Base-by-base conservation (phyloP, 2,113 vertebrate genomes). In the Pogonocichla stellata region DNA sequence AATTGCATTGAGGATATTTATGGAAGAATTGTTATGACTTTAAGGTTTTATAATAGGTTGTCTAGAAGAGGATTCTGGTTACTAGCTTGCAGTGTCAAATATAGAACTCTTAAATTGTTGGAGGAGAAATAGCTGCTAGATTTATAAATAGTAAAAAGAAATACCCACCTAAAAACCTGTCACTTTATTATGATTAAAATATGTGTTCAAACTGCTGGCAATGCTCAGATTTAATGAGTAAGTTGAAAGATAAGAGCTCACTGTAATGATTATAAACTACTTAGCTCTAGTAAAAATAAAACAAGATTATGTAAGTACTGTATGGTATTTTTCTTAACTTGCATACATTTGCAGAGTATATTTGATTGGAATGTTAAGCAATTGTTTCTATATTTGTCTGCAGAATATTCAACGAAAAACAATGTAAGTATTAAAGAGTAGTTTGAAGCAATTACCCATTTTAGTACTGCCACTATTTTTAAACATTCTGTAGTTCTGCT, bases 321-420 rank as follows among this genome's bases (percentile, higher is more conserved):
- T 58, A n/a, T 72, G 71, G 19, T 95, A 47, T 96, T 94, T 97
- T 98, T 97, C 98, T 99, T 98, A 99, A 99, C 97, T 72, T 15
- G 12, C 57, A 47, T 94, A 99, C 99, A 99, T 99, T 95, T 99
- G 96, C 98, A 99, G 95, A 99, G 99, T 79, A 98, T 99, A 98
- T 99, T 99, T 97, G 99, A 99, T 96, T 99, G 99, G 99, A 99
- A 99, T 48, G 99, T 99, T 33, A 99, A 99, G 96, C 98, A 99
- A 85, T 98, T 99, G 85, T 99, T 99, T 96, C 98, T 99, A 33
- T 99, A 99, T 92, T 98, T 99, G 94, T 99, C 99, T 80, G 99
- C 99, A 72, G 99, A 99, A 97, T 99, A 99, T 91, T 95, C 99
- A 78, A 99, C 99, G 5, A 99, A 98, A 98, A 99, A 98, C 97